Evolutionary conservation across 1,140 invertebrate species (phyloP), one percentile per base, ranked within the genome.

Genomic region (Ooceraea biroi): DNA sequence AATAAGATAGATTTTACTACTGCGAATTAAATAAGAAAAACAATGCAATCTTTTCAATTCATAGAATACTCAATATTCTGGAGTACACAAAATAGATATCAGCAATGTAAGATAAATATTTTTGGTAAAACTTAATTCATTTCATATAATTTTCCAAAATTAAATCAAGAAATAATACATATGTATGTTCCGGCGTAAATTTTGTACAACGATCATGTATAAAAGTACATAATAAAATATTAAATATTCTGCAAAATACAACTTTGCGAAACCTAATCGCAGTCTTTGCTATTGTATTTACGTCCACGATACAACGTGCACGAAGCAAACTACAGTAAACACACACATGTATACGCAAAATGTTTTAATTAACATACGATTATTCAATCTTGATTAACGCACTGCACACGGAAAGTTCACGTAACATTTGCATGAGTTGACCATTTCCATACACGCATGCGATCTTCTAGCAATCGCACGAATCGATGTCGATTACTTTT

Each of bases 331-430:
- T 65, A 57, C 57, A 65, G 76, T 65, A 80, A 80, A 80, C 76
- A 80, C 17, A 69, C 50, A 80, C 17, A 69, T 36, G 65, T 80
- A 46, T 80, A 69, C 50, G 63, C 41, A 41, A 80, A 80, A 80
- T 65, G 71, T 65, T 80, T 80, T 80, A 71, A 80, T 80, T 80
- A 80, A 80, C 76, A 80, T 80, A 80, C 65, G 76, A 80, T 80
- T 65, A 69, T 36, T 80, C 76, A 80, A 80, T 80, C 76, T 80
- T 80, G 57, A 80, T 80, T 80, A 80, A 71, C 76, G 69, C 22
- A 50, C 65, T 46, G 36, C 36, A 80, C 63, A 50, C 65, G 50
- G 65, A 80, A 80, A 80, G 76, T 80, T 80, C 65, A 80, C 36
- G 50, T 80, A 80, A 50, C 50, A 71, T 80, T 80, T 80, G 65